Conservation (phyloP, 2,888 invertebrate genomes). For the Galeruca laticollis region DNA sequence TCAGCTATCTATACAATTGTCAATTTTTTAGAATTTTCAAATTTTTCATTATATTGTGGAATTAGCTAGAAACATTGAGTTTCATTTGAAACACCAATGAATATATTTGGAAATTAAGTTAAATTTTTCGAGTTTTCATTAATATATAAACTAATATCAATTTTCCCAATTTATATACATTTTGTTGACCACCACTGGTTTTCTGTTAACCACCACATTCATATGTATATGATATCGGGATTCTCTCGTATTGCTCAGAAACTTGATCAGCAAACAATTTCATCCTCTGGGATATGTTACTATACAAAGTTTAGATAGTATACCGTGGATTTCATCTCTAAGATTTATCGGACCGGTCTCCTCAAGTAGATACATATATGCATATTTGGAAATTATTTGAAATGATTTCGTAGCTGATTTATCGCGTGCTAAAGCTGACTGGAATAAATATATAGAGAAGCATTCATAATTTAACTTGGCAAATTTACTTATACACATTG, state of each 20-base stretch:
- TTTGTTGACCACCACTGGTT: constrained; percentile 21
- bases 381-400: background rate
- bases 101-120: too few species aligned
- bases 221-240: constrained; percentile 34
- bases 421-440: too few species aligned
- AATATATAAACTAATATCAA: too few species aligned
- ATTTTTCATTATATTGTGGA: too few species aligned
- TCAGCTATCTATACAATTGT: too few species aligned
- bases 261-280: constrained; percentile 34
- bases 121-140: background rate
- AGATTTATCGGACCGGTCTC: constrained; percentile 9
- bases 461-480: too few species aligned
- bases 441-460: background rate
- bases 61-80: too few species aligned
- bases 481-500: too few species aligned
- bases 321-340: constrained; percentile 19
- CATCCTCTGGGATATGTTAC: constrained; percentile 33
- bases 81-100: too few species aligned
- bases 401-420: background rate
- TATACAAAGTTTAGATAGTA: constrained; percentile 27
- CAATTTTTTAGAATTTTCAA: too few species aligned
- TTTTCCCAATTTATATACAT: background rate
- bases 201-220: constrained; percentile 24
- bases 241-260: constrained; percentile 26
- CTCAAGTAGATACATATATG: background rate